Conservation (phyloP, 2,888 invertebrate genomes). For the Norana najaformis region DNA sequence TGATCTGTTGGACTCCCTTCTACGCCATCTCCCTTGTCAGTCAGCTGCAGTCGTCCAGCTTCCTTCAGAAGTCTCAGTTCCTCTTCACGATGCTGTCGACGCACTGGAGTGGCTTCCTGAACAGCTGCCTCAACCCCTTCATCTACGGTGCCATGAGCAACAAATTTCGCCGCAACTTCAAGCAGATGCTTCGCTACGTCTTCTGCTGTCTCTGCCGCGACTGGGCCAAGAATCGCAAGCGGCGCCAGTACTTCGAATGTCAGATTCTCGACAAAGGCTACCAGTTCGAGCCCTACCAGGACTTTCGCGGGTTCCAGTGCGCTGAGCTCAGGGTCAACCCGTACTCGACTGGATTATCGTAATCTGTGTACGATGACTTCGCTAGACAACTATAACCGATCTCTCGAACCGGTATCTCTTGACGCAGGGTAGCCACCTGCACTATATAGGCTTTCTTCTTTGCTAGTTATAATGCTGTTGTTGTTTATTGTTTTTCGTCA, state of each 20-base stretch:
- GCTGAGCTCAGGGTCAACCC: background rate
- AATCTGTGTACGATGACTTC: background rate
- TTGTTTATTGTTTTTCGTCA: background rate
- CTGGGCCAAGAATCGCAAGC: background rate
- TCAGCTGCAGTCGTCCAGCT: constrained; percentile 59
- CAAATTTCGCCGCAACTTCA: constrained; percentile 60
- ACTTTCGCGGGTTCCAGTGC: background rate
- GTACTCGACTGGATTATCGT: background rate
- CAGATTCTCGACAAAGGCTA: background rate
- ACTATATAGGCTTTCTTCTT: background rate
- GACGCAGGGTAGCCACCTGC: background rate
- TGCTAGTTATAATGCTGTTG: background rate
- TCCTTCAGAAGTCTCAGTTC: constrained; percentile 60
- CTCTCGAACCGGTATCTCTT: background rate
- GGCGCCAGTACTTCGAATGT: constrained; percentile 19
- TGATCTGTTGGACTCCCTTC: constrained; percentile 64
- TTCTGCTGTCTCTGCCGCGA: constrained; percentile 23
- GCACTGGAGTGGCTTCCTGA: constrained; percentile 63
- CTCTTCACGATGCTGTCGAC: constrained; percentile 64
- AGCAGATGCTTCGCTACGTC: constrained; percentile 10
- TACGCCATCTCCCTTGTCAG: constrained; percentile 63
- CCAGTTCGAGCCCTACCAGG: constrained; percentile 1
- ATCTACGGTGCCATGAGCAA: constrained; percentile 64
- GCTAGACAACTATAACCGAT: background rate
- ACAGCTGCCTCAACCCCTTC: constrained; percentile 64